Evolutionary conservation across 2,888 invertebrate genomes (phyloP), one percentile per base, ranked within the genome.

Genomic region (Andrena hattorfiana): DNA sequence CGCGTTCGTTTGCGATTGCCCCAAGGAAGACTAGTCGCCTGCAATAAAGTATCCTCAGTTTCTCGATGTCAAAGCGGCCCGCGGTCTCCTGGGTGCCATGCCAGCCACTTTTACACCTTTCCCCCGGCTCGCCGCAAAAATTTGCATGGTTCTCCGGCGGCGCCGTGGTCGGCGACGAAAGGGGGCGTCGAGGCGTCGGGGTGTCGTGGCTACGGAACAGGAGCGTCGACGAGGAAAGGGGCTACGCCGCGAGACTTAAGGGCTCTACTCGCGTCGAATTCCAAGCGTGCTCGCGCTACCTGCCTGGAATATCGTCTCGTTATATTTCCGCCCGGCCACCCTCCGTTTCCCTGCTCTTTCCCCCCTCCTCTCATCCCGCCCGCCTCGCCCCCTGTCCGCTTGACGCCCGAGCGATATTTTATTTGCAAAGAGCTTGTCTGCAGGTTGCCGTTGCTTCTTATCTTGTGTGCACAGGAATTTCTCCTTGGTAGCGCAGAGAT

Each of bases 401-500:
- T 82, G 87, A 88, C 87, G 79, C 77, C 63, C 64, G 81, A 83
- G 79, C 88, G 88, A 90, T 91, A 92, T 91, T 92, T 92, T 92
- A 92, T 92, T 92, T 90, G 91, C 89, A 90, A 91, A 90, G 89
- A 81, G 77, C 69, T 76, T 71, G 80, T 67, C 84, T 83, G 87
- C 86, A 81, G 83, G 85, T 87, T 87, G 86, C 81, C 78, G 84
- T 84, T 74, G 85, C 87, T 82, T 87, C 91, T 91, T 91, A 91
- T 91, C 91, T 91, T 87, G 88, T 88, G 88, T 91, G 89, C 89
- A 89, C 91, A 90, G 91, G 89, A 90, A 91, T 91, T 90, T 89
- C 88, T 79, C 86, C 72, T 60, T 20, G 64, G 70, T 78, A 28
- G 70, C 67, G 56, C 23, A 48, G 69, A 83, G 86, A 86, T 89